Evolutionary conservation across 2,888 invertebrate species (phyloP).

Genomic region (Suillia variegata): DNA sequence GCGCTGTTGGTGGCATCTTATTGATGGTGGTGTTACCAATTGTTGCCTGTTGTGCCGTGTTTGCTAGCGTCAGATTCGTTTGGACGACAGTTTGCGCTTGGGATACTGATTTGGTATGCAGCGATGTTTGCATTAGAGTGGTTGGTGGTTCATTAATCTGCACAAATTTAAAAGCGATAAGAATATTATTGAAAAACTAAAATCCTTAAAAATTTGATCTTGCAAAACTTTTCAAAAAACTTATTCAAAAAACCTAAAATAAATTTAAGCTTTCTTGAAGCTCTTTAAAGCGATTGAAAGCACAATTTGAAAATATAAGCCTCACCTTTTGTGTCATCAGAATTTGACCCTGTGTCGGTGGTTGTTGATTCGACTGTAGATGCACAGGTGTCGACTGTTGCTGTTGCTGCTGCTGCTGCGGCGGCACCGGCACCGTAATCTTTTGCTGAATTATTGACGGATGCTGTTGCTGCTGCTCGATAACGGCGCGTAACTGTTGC

Average conservation of each 20-base stretch:
- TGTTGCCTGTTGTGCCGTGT: constrained; percentile 16
- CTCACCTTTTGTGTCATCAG: too few relatives aligned
- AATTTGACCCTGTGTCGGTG: too few relatives aligned
- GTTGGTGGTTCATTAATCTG: constrained; percentile 26
- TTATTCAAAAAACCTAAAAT: too few relatives aligned
- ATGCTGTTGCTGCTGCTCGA: constrained; percentile 45
- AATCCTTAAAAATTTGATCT: too few relatives aligned
- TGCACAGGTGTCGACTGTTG: background rate
- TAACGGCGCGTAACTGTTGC: constrained; percentile 43
- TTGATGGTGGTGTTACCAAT: constrained; percentile 24
- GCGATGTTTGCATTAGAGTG: constrained; percentile 20
- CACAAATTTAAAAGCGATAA: too few relatives aligned
- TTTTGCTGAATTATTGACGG: constrained; percentile 54
- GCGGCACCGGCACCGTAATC: constrained; percentile 37
- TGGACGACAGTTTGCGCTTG: constrained; percentile 1
- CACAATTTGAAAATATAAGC: too few relatives aligned
- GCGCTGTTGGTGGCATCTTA: constrained; percentile 26
- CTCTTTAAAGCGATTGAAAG: too few relatives aligned
- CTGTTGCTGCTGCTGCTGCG: too few relatives aligned
- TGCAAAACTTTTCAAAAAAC: too few relatives aligned
- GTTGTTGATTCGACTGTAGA: too few relatives aligned
- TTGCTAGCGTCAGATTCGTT: constrained; percentile 7
- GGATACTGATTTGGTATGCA: constrained; percentile 11
- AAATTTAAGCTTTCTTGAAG: too few relatives aligned
- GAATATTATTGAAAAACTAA: too few relatives aligned